Base-by-base conservation (phyloP, 2,888 invertebrate species). In the Lithodes maja region DNA sequence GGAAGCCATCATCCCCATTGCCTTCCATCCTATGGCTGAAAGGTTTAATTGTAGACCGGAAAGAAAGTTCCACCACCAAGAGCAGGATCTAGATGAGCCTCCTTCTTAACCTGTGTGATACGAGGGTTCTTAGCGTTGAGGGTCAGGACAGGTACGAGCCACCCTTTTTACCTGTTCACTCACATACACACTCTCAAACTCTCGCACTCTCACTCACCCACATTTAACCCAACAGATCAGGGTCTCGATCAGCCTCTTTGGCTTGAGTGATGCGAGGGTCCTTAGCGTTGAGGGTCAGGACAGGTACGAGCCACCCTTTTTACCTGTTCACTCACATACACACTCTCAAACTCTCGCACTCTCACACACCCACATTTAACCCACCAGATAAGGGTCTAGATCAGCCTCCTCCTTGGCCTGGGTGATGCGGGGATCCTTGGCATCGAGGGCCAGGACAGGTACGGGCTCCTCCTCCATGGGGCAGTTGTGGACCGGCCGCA, bases 371-470 rank as follows among this genome's bases (percentile, higher is more conserved):
- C 7, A 83, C 61, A 69, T 17, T 15, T n/a, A 69, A 7, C 92
- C 90, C 92, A 94, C 95, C 93, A 96, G 95, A 94, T 96, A 96
- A 77, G 95, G 94, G 92, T 96, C 96, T 94, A 96, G 95, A n/a
- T 95, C 94, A 17, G 95, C 94, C 93, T 96, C 96, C n/a, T 93
- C 92, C 78, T 94, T 93, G 1, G 95, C 95, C 91, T 94, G 94
- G 88, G 94, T 93, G 61, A 95, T 94, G 71, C 94, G 93, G 1
- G 94, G 93, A 93, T 95, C 95, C 83, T 94, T 94, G 3, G 92
- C 92, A 81, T 94, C 93, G 71, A 95, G 93, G 90, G 94, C 93
- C 49, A 92, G 92, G 93, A 92, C 90, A 49, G 92, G 90, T 87
- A 93, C 92, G 2, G 87, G 90, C 49, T 91, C 89, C 61, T 91